phyloP scores from a whole-genome alignment of 2,888 invertebrate species.

The Phyllotreta cruciferae region DNA sequence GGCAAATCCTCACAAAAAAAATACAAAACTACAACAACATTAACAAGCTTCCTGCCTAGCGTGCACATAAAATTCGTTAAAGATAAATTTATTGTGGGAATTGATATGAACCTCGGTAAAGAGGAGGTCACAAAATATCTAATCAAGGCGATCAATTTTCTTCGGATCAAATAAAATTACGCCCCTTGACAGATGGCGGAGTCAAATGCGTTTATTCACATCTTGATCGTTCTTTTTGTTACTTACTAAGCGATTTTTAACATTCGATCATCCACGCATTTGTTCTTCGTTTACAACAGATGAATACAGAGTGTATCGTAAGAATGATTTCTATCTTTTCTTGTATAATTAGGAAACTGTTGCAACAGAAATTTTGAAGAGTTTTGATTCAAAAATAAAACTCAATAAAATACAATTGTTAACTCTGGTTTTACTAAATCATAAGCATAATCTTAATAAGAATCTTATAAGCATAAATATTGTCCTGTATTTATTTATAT shows the following conservation, averaged over 20 bases:
- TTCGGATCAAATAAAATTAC: conserved; percentile 23
- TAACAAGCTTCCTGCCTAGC: background rate
- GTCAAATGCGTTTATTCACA: conserved; percentile 7
- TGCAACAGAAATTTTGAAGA: too few relatives aligned
- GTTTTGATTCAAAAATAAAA: too few relatives aligned
- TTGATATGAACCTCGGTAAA: conserved; percentile 14
- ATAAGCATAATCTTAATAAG: too few relatives aligned
- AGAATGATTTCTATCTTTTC: too few relatives aligned
- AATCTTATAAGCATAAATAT: background rate
- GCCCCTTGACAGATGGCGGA: conserved; percentile 32
- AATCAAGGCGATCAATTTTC: conserved; percentile 32
- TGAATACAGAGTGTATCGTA: too few relatives aligned
- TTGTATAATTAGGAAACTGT: too few relatives aligned
- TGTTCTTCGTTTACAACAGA: background rate
- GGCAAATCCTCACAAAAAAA: background rate
- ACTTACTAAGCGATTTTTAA: background rate
- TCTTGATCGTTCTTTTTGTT: conserved; percentile 1
- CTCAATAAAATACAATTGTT: too few relatives aligned
- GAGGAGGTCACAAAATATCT: conserved; percentile 31
- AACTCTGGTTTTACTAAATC: background rate
- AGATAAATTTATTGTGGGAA: conserved; percentile 24
- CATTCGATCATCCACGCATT: background rate
- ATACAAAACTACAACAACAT: conserved; percentile 4
- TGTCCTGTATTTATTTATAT: too few relatives aligned
- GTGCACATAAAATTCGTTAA: background rate